A percentile compares a stretch with the other conserved stretches of the same genome.
phyloP scores from a whole-genome alignment of 2,113 vertebrate species.

The Sceloporus undulatus region DNA sequence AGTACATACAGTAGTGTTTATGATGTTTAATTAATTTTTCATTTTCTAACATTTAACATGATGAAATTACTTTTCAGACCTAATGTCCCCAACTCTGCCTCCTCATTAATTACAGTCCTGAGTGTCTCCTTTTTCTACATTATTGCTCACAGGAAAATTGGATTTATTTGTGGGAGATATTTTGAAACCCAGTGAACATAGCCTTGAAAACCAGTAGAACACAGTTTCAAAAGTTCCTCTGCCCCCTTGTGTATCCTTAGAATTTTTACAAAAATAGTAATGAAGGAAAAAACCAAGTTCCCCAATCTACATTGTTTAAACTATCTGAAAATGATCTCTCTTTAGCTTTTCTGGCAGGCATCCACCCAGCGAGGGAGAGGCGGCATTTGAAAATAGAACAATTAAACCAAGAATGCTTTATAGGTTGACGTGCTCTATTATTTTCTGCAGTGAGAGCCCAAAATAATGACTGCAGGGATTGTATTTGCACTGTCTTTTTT shows the following conservation, averaged over 20 bases:
- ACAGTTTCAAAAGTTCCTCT: background rate
- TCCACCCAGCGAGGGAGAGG: fast-evolving
- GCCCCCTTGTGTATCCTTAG: constrained; percentile 19
- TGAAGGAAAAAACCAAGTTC: background rate
- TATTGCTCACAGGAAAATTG: too few relatives aligned
- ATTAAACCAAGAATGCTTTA: constrained; percentile 37
- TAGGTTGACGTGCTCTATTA: constrained; percentile 20
- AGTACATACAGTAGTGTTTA: too few relatives aligned
- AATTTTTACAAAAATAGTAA: constrained; percentile 1
- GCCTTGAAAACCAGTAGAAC: background rate
- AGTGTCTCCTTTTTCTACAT: too few relatives aligned
- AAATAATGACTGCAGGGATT: constrained; percentile 4
- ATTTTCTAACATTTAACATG: too few relatives aligned
- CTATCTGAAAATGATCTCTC: constrained; percentile 43
- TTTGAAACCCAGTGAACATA: background rate
- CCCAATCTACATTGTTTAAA: constrained; percentile 28
- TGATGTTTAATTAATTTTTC: too few relatives aligned
- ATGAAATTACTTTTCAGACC: too few relatives aligned
- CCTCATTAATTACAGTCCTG: too few relatives aligned
- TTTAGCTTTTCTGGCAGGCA: constrained; percentile 60
- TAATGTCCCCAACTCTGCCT: too few relatives aligned
- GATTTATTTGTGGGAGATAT: background rate
- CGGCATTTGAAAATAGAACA: constrained; percentile 45
- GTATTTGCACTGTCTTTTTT: fast-evolving
- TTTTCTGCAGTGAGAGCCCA: background rate